Evolutionary conservation across 2,888 invertebrate species (phyloP).

Genomic region (Calameuta filiformis): DNA sequence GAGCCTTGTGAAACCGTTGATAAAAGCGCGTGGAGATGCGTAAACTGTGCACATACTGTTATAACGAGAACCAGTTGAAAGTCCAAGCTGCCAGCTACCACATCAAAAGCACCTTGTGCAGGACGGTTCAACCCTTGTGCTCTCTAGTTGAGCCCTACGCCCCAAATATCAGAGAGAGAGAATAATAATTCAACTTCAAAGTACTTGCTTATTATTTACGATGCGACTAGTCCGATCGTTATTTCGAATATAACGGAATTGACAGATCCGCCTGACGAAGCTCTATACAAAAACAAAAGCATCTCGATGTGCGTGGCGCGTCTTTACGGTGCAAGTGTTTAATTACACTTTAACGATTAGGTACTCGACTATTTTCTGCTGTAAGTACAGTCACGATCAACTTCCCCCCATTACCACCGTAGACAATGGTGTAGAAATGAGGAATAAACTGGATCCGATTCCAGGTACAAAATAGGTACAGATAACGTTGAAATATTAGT

Average conservation of each 20-base stretch:
- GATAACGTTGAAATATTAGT: neutral
- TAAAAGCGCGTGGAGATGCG: neutral
- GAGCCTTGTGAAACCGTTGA: neutral
- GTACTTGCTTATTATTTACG: neutral
- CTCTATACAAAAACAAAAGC: too few species aligned
- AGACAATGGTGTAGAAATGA: neutral
- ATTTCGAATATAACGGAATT: neutral
- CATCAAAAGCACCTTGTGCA: neutral
- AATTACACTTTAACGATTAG: too few species aligned
- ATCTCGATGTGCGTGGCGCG: too few species aligned
- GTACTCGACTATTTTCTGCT: too few species aligned
- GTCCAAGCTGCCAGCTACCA: neutral
- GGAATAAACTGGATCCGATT: neutral
- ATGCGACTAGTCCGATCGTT: neutral
- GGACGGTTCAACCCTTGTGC: neutral
- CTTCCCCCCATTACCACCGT: neutral
- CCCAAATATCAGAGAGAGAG: neutral
- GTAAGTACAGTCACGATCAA: too few species aligned
- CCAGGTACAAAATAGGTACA: neutral
- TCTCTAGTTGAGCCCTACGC: neutral
- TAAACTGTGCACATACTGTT: neutral
- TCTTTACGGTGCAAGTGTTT: too few species aligned
- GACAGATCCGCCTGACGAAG: too few species aligned
- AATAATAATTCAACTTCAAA: neutral
- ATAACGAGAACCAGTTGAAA: neutral